Base-by-base conservation (phyloP, 2,113 vertebrate genomes). In the Etheostoma cragini region DNA sequence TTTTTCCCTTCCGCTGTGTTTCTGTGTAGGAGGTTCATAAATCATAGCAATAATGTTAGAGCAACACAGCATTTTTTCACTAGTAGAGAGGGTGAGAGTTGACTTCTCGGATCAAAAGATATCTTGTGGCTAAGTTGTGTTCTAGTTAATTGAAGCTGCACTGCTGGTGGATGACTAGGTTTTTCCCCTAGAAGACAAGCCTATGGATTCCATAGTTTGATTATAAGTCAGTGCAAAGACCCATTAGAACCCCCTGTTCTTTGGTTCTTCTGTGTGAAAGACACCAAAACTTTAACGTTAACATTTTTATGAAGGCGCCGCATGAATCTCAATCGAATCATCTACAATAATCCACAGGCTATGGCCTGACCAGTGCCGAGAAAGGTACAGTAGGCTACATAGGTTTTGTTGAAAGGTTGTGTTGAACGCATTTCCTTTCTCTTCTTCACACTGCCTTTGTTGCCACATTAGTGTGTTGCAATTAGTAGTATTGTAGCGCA, bases 141-240 rank as follows among this genome's bases (percentile, higher is more conserved):
- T 74, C 42, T n/a, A 30, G 33, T 75, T 70, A 64, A 24, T n/a
- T 66, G 58, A 77, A 81, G 21, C 63, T 74, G 19, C 19, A 24
- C 49, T 74, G 12, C 76, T 64, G 42, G 14, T 68, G 49, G 33
- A 35, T 1, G 8, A 73, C 21, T 6, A 10, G 7, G 7, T 3
- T 11, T 54, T 2, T 26, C 26, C 38, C 10, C 38, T 3, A 42
- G 38, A 11, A 10, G 38, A 8, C 21, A 17, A 21, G 7, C 33
- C 11, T 42, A 12, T 22, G 8, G n/a, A 24, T 80, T 71, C 49
- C 24, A 13, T 19, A 47, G 35, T 61, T 54, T 42, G 14, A 30
- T 26, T 50, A 21, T 38, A 42, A 35, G 12, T 60, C 35, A 56
- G 19, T 24, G n/a, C 3, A 1, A 16, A n/a, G 26, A 16, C 10